phyloP scores from a whole-genome alignment of 2,888 invertebrate genomes.

The Buathra laborator region DNA sequence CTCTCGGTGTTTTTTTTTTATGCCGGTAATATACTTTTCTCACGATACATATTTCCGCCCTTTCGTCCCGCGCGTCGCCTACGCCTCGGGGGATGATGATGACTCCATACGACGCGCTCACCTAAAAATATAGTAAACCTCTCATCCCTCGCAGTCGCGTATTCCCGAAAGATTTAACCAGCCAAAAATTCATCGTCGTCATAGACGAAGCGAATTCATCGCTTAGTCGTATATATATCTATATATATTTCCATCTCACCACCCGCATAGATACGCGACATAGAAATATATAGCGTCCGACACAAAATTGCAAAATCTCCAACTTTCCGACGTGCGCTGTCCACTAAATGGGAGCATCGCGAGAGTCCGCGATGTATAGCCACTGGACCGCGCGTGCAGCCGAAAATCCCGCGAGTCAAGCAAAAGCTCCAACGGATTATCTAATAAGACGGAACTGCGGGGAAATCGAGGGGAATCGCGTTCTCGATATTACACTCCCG shows the following conservation, averaged over 20 bases:
- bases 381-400: slow-evolving; percentile 29
- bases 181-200: too few relatives aligned
- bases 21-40: neutral
- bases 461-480: neutral
- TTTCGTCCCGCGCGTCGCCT: too few relatives aligned
- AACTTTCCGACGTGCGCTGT: neutral
- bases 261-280: neutral
- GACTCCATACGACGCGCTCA: too few relatives aligned
- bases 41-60: too few relatives aligned
- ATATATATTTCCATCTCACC: neutral
- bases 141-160: too few relatives aligned
- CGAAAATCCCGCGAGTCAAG: neutral
- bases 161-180: too few relatives aligned
- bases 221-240: too few relatives aligned
- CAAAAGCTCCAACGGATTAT: slow-evolving; percentile 38
- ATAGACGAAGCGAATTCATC: too few relatives aligned
- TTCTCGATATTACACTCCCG: slow-evolving; percentile 1
- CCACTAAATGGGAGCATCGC: slow-evolving; percentile 39
- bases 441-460: slow-evolving; percentile 36
- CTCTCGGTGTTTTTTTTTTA: neutral
- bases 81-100: too few relatives aligned
- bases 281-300: neutral
- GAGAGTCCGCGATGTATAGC: neutral
- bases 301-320: slow-evolving; percentile 16
- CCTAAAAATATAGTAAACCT: too few relatives aligned